Percentiles rank a stretch among this genome's conserved stretches.
These are phyloP conservation scores for Fragum fragum DNA, from an alignment of 2,888 invertebrate genomes.

Conservation along the genomic window DNA sequence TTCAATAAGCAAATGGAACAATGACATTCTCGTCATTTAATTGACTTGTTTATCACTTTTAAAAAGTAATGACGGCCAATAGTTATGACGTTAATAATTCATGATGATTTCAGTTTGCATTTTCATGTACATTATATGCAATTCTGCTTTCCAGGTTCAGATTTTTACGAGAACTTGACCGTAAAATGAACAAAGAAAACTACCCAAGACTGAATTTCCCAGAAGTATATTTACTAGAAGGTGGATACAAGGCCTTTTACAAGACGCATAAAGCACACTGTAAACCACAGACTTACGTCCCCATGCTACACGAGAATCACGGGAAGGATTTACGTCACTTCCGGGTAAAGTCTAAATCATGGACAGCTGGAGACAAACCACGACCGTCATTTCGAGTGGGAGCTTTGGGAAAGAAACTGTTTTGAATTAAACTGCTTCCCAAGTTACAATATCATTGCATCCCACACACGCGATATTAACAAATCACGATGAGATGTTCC, in stretches of 20 bases:
- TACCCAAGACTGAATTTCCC: conserved; percentile 96
- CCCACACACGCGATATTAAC: no score
- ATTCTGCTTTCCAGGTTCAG: conserved; percentile 91
- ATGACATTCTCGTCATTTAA: no score
- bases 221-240: conserved; percentile 96
- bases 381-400: neutral
- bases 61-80: no score
- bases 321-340: conserved; percentile 91
- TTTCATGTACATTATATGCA: no score
- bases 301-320: conserved; percentile 95
- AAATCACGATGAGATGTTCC: no score
- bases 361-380: conserved; percentile 76
- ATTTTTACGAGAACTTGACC: conserved; percentile 93
- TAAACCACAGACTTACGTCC: conserved; percentile 92
- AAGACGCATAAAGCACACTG: conserved; percentile 89
- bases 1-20: no score
- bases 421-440: no score
- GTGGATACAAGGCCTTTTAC: conserved; percentile 95
- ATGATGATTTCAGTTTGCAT: no score
- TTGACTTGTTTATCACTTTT: no score
- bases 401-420: conserved; percentile 16
- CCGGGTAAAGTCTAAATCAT: conserved; percentile 92
- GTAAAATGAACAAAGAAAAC: conserved; percentile 92
- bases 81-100: no score
- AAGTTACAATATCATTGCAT: no score